phyloP scores from a whole-genome alignment of 2,113 vertebrate species.

The Tylochromis polylepis region DNA sequence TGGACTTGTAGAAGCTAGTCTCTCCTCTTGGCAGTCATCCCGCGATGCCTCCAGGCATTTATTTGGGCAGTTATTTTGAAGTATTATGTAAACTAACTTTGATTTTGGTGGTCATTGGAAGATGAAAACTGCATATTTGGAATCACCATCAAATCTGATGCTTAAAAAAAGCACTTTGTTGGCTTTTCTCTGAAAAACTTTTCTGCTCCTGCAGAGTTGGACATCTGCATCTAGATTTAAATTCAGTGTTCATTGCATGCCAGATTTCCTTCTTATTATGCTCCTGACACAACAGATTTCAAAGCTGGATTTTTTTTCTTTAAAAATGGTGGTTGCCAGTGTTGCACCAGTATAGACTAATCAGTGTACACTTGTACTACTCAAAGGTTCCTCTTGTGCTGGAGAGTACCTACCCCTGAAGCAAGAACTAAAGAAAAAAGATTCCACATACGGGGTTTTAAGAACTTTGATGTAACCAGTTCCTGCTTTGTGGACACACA shows the following conservation, averaged over 20 bases:
- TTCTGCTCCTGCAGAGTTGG: neutral
- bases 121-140: neutral
- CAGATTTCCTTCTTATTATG: neutral
- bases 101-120: neutral
- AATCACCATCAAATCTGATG: neutral
- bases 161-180: neutral
- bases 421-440: neutral
- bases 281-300: neutral
- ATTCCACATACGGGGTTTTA: neutral
- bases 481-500: neutral
- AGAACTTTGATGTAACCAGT: neutral
- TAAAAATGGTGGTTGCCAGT: accelerated
- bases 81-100: neutral
- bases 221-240: neutral
- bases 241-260: accelerated
- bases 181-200: accelerated
- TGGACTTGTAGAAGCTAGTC: neutral
- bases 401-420: neutral
- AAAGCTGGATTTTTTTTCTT: neutral
- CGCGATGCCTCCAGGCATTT: neutral
- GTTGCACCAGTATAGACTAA: neutral
- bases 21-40: neutral
- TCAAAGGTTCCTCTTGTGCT: neutral
- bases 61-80: neutral
- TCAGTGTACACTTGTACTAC: neutral